Evolutionary conservation across 1,140 invertebrate genomes (phyloP).

Genomic region (Sesamia nonagrioides): DNA sequence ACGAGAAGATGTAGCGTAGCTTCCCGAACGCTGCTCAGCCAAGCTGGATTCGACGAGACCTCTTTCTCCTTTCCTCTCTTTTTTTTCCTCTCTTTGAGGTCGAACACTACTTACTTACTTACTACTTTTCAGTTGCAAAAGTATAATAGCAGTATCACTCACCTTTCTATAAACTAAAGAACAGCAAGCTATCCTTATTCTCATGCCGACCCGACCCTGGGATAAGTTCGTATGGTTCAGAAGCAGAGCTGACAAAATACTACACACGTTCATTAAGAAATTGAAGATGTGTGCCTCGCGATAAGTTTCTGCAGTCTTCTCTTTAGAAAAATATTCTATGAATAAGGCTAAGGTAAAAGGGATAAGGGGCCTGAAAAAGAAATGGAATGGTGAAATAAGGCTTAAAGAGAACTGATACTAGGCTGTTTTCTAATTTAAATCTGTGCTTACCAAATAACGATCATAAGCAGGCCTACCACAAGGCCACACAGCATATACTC

Average conservation of each 20-base stretch:
- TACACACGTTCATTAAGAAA: slow-evolving; percentile 88
- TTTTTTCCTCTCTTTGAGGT: too few species aligned
- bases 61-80: too few species aligned
- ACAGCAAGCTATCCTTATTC: slow-evolving; percentile 87
- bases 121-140: too few species aligned
- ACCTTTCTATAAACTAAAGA: slow-evolving; percentile 88
- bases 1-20: too few species aligned
- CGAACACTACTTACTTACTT: too few species aligned
- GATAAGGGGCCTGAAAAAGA: slow-evolving; percentile 87
- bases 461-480: slow-evolving; percentile 73
- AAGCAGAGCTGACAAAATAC: slow-evolving; percentile 88
- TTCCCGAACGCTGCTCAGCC: too few species aligned
- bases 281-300: slow-evolving; percentile 88
- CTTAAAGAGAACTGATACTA: background rate
- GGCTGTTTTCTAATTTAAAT: background rate
- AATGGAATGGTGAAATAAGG: background rate
- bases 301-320: slow-evolving; percentile 77
- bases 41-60: too few species aligned
- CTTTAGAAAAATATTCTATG: slow-evolving; percentile 89
- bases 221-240: slow-evolving; percentile 92
- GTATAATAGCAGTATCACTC: slow-evolving; percentile 34
- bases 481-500: slow-evolving; percentile 80
- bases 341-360: slow-evolving; percentile 90
- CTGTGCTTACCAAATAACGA: slow-evolving; percentile 76
- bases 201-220: slow-evolving; percentile 88